phyloP scores from a whole-genome alignment of 2,888 invertebrate species.

The Eretmocerus hayati region DNA sequence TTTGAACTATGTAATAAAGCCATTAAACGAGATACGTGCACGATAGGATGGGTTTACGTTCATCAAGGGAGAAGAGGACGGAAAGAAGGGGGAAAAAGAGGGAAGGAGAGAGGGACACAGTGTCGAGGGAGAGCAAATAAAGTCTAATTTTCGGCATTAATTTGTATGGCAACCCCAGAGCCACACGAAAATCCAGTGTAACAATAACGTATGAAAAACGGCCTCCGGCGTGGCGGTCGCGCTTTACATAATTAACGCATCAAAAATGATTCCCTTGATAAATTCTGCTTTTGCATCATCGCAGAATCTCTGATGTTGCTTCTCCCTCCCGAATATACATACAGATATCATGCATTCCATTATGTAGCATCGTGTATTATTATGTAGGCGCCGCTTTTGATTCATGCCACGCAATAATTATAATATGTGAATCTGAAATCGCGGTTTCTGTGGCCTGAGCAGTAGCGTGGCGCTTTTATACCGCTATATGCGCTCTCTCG shows the following conservation, averaged over 20 bases:
- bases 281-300: neutral
- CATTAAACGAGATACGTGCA: neutral
- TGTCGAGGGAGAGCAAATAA: neutral
- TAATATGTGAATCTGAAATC: conserved; percentile 7
- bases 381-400: too few species aligned
- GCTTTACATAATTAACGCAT: conserved; percentile 13
- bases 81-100: neutral
- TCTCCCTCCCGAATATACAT: neutral
- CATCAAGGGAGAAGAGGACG: neutral
- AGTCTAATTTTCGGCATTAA: conserved; percentile 1
- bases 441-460: neutral
- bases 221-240: neutral
- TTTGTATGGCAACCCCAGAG: neutral
- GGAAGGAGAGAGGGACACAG: neutral
- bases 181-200: neutral
- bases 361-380: neutral
- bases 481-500: neutral
- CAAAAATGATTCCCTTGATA: conserved; percentile 8
- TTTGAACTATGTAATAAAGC: conserved; percentile 3
- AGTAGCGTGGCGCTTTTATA: neutral
- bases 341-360: conserved; percentile 1
- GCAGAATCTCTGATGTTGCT: too few species aligned
- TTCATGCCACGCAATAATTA: conserved; percentile 18
- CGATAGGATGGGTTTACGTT: neutral
- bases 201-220: conserved; percentile 6